A percentile compares a stretch with the other conserved stretches of the same genome.
These are phyloP conservation scores for Napeogenes sylphis DNA, from an alignment of 2,888 invertebrate species.

Conservation along the genomic window DNA sequence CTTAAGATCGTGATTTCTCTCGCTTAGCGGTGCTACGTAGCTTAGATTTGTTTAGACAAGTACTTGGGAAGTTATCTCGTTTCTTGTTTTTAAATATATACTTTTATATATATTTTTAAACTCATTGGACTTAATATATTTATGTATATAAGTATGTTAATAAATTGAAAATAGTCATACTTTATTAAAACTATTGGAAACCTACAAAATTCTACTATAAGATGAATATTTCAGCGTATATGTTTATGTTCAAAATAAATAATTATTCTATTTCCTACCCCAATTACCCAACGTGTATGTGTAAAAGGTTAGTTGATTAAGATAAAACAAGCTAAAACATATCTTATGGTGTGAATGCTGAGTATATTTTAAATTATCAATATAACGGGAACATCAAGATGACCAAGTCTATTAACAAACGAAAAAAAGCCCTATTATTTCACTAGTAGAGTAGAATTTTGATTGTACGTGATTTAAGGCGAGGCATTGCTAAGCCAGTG, in stretches of 20 bases:
- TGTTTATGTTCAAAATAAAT: conserved; percentile 23
- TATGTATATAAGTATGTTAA: background rate
- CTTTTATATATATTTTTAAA: background rate
- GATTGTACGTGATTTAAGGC: conserved; percentile 6
- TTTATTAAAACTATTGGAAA: background rate
- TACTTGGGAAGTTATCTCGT: conserved; percentile 9
- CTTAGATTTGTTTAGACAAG: conserved; percentile 27
- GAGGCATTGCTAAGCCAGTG: conserved; percentile 24
- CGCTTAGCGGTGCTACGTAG: conserved; percentile 25
- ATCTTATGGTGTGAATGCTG: conserved; percentile 4
- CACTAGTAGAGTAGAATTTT: conserved; percentile 5
- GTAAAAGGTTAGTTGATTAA: conserved; percentile 26
- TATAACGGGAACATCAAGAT: conserved; percentile 14
- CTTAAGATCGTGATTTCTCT: conserved; percentile 33
- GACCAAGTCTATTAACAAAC: conserved; percentile 6
- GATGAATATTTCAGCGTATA: background rate
- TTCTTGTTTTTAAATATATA: conserved; percentile 4
- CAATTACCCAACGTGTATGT: conserved; percentile 24
- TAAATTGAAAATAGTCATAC: background rate
- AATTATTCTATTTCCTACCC: conserved; percentile 18
- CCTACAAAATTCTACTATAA: background rate
- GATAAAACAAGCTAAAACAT: conserved; percentile 6
- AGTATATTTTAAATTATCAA: conserved; percentile 4
- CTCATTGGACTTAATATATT: background rate
- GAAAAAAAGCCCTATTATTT: background rate